Evolutionary conservation across 2,888 invertebrate genomes (phyloP).

Genomic region (Microctonus hyperodae): DNA sequence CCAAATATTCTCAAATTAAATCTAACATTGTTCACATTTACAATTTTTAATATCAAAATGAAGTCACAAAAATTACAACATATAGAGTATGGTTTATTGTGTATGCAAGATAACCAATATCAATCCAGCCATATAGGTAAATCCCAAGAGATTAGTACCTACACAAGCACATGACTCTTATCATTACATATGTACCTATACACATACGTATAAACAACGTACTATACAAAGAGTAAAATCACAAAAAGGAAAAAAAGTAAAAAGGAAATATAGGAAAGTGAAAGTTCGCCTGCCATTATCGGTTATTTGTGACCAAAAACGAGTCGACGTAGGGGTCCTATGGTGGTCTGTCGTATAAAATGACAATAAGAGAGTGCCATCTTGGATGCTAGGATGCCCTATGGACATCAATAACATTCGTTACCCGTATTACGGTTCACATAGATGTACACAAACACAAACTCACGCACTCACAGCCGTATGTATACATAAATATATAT

Average conservation of each 20-base stretch:
- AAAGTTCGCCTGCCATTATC: conserved; percentile 45
- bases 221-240: not conserved
- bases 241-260: conserved; percentile 3
- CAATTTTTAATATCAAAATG: no score
- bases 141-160: not conserved
- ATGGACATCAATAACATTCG: conserved; percentile 59
- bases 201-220: not conserved
- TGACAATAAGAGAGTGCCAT: conserved; percentile 56
- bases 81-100: not conserved
- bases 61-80: not conserved
- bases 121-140: not conserved
- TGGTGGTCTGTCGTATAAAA: conserved; percentile 51
- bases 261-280: conserved; percentile 15
- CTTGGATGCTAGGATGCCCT: conserved; percentile 31
- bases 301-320: conserved; percentile 54
- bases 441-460: conserved; percentile 5
- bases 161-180: not conserved
- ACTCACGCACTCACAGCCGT: no score
- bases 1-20: no score
- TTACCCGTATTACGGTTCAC: conserved; percentile 45
- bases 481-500: conserved; percentile 1
- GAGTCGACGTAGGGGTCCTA: conserved; percentile 31
- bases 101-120: not conserved
- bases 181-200: no score
- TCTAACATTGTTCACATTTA: no score